Evolutionary conservation across 2,797 vertebrate species (phyloP).

Genomic region (Margarornis squamiger): DNA sequence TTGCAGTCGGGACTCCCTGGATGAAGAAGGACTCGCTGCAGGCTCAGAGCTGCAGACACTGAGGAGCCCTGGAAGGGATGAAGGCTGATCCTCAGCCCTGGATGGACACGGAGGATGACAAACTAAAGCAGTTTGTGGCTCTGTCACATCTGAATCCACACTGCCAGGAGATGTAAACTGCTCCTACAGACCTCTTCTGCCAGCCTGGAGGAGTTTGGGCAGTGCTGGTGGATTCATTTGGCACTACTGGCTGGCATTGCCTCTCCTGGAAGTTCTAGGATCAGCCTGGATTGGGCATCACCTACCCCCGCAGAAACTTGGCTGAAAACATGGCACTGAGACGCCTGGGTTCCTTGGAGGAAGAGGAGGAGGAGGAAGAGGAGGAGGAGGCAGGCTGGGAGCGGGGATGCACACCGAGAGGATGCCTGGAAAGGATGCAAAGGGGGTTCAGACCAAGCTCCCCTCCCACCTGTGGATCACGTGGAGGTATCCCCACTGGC

Average conservation of each 20-base stretch:
- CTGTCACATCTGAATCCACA: rapidly evolving
- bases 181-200: background rate
- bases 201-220: background rate
- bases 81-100: background rate
- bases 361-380: background rate
- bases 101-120: rapidly evolving
- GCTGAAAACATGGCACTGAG: background rate
- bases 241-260: background rate
- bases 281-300: background rate
- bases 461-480: background rate
- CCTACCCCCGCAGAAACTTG: background rate
- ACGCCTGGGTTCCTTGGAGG: rapidly evolving
- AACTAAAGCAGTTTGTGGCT: background rate
- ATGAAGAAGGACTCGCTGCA: background rate
- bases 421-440: background rate
- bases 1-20: rapidly evolving
- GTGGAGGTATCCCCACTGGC: background rate
- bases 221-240: rapidly evolving
- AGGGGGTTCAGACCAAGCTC: background rate
- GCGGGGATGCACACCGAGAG: background rate
- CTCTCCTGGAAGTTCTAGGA: background rate
- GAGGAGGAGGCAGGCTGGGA: background rate
- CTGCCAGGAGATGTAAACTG: no score
- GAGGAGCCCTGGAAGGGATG: background rate
- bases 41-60: rapidly evolving